A percentile compares a stretch with the other conserved stretches of the same genome.
These are phyloP conservation scores for Theretra japonica DNA, from an alignment of 2,888 invertebrate genomes.

Conservation along the genomic window DNA sequence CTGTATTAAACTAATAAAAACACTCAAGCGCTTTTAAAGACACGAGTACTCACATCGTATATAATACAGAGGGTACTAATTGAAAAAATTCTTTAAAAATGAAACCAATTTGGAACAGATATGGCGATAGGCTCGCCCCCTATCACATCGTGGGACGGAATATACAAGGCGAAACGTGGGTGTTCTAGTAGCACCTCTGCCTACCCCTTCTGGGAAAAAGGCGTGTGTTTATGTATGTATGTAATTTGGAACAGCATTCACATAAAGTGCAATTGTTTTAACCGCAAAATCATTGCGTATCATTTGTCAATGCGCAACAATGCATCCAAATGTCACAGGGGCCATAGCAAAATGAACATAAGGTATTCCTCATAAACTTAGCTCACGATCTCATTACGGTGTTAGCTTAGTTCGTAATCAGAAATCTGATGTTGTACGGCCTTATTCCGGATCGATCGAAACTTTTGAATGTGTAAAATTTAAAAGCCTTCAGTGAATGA, in stretches of 20 bases:
- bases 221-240: too few relatives aligned
- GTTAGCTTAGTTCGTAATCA: slow-evolving; percentile 56
- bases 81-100: neutral
- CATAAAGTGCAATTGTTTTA: slow-evolving; percentile 20
- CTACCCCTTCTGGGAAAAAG: too few relatives aligned
- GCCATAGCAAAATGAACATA: slow-evolving; percentile 25
- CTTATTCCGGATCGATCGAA: slow-evolving; percentile 41
- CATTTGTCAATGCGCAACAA: slow-evolving; percentile 30
- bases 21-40: too few relatives aligned
- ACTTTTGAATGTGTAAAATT: slow-evolving; percentile 30
- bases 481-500: too few relatives aligned
- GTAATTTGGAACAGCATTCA: neutral
- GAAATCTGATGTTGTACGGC: slow-evolving; percentile 44
- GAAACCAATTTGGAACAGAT: too few relatives aligned
- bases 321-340: slow-evolving; percentile 29
- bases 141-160: too few relatives aligned
- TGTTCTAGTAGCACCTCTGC: too few relatives aligned
- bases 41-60: too few relatives aligned
- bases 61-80: too few relatives aligned
- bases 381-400: slow-evolving; percentile 64
- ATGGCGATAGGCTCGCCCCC: too few relatives aligned
- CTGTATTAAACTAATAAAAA: too few relatives aligned
- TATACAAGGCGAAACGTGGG: too few relatives aligned
- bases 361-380: slow-evolving; percentile 39
- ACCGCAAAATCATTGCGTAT: slow-evolving; percentile 16